Evolutionary conservation across 2,888 invertebrate species (phyloP).

Genomic region (Spodoptera picta): DNA sequence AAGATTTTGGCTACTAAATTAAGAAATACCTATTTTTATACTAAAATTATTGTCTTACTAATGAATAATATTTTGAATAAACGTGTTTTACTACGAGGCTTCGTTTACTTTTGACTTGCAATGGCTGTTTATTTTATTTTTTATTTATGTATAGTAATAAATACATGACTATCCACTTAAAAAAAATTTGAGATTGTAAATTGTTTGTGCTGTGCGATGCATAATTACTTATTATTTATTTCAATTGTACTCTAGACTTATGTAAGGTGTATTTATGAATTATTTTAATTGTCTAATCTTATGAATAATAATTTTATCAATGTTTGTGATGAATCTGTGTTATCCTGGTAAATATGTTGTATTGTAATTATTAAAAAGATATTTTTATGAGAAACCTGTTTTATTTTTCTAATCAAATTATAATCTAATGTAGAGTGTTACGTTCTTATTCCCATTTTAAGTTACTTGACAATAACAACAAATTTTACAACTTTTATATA

Average conservation of each 20-base stretch:
- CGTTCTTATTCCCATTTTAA: no score
- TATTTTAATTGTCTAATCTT: constrained; percentile 31
- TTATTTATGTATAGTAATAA: neutral
- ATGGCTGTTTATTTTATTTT: constrained; percentile 21
- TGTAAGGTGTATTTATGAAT: constrained; percentile 11
- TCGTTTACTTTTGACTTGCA: constrained; percentile 4
- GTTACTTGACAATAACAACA: no score
- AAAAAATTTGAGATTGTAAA: constrained; percentile 28
- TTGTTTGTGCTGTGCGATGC: constrained; percentile 39
- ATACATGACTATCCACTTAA: constrained; percentile 2
- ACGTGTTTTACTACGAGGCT: constrained; percentile 7
- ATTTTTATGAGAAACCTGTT: constrained; percentile 12
- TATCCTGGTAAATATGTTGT: constrained; percentile 31
- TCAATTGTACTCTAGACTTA: constrained; percentile 3
- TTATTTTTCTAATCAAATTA: neutral
- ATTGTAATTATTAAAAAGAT: constrained; percentile 45
- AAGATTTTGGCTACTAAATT: no score
- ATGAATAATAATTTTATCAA: constrained; percentile 20
- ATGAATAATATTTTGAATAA: neutral
- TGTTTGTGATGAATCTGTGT: constrained; percentile 43
- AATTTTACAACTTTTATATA: no score
- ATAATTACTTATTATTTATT: constrained; percentile 30
- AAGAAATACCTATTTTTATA: neutral
- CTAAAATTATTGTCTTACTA: constrained; percentile 2
- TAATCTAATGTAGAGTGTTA: no score